Percentiles rank a stretch among this genome's conserved stretches.
Conservation (phyloP, 2,113 vertebrate genomes). For the Symphodus melops region DNA sequence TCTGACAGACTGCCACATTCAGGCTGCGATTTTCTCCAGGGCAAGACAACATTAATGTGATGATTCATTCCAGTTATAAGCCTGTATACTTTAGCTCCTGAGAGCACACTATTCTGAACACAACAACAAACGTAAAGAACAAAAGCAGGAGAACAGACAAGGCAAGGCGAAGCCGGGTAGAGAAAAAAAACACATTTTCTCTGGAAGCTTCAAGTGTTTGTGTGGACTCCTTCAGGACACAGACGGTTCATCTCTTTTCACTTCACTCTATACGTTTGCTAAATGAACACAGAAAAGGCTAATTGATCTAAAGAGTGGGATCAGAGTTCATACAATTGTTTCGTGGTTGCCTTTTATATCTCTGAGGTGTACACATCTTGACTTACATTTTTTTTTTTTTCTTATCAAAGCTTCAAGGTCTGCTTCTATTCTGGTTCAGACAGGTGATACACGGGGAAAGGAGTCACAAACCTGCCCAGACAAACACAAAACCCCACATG, state of each 20-base stretch:
- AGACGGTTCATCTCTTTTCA: background rate
- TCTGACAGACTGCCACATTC: conserved; percentile 2
- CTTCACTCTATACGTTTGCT: background rate
- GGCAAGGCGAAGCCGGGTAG: background rate
- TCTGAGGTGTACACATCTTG: background rate
- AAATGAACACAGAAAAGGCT: background rate
- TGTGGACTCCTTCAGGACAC: background rate
- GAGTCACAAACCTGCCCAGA: conserved; percentile 44
- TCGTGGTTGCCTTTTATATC: background rate
- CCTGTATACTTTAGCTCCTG: background rate
- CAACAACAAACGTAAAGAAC: conserved; percentile 26
- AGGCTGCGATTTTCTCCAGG: conserved; percentile 9
- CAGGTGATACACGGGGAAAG: conserved; percentile 33
- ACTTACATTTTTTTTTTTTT: conserved; percentile 8
- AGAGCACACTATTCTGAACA: conserved; percentile 27
- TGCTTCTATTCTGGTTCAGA: conserved; percentile 30
- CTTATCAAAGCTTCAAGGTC: background rate
- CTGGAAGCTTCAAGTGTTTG: background rate
- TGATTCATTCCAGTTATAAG: conserved; percentile 31
- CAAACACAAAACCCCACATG: conserved; percentile 69
- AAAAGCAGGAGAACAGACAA: conserved; percentile 11
- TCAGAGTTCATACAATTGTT: background rate
- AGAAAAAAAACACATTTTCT: conserved; percentile 2
- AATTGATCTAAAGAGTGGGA: background rate
- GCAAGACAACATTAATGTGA: conserved; percentile 16